Percentiles rank a stretch among this genome's conserved stretches.
Conservation (phyloP, 1,140 invertebrate genomes). For the Dreissena polymorpha region DNA sequence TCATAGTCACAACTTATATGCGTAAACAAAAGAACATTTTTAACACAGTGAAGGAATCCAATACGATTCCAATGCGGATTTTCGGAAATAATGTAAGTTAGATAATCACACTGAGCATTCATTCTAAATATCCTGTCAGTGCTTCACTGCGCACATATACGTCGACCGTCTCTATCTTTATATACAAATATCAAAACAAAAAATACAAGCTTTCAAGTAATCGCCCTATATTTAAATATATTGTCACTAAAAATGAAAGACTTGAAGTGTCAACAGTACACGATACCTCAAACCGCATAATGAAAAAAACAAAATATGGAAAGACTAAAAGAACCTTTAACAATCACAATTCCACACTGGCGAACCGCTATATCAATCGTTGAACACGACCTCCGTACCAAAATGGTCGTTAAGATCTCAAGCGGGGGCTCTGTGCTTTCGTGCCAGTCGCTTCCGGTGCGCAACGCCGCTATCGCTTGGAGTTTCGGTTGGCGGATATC, state of each 20-base stretch:
- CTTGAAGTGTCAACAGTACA: background rate
- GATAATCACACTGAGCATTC: too few species aligned
- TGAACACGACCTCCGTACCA: background rate
- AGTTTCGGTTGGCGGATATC: conserved; percentile 65
- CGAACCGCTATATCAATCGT: background rate
- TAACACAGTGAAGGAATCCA: background rate
- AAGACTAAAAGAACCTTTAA: background rate
- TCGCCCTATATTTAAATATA: too few species aligned
- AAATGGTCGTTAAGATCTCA: background rate
- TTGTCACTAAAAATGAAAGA: too few species aligned
- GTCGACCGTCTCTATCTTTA: too few species aligned
- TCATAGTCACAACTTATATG: background rate
- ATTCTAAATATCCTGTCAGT: too few species aligned
- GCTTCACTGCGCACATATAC: too few species aligned
- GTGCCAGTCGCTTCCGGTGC: background rate
- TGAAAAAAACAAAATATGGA: background rate
- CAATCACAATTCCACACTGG: background rate
- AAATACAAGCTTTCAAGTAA: too few species aligned
- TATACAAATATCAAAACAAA: too few species aligned
- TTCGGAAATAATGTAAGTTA: too few species aligned
- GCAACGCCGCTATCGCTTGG: conserved; percentile 35
- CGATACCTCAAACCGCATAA: background rate
- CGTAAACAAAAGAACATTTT: background rate
- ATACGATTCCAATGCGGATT: background rate
- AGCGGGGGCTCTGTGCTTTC: background rate